Evolutionary conservation across 2,797 vertebrate species (phyloP).

Genomic region (Sarcophilus harrisii): DNA sequence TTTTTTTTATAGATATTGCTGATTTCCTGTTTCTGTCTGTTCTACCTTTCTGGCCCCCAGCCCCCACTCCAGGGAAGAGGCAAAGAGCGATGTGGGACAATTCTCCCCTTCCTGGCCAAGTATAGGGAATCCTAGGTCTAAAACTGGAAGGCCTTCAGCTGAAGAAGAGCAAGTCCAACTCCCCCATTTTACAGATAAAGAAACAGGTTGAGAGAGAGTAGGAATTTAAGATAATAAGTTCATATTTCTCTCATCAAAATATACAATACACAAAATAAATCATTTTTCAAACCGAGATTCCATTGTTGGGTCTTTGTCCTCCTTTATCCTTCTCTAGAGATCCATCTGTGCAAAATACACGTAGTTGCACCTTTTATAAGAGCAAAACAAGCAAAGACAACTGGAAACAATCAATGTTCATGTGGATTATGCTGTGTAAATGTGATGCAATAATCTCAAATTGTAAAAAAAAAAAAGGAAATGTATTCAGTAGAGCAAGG

Average conservation of each 20-base stretch:
- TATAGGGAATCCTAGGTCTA: neutral
- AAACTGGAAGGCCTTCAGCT: neutral
- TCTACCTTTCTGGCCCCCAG: neutral
- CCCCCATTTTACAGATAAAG: neutral
- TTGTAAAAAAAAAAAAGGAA: neutral
- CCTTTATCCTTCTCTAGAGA: neutral
- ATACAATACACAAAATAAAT: too few species aligned
- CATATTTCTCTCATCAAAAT: too few species aligned
- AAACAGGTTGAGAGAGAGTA: neutral
- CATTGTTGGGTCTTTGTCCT: neutral
- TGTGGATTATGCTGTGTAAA: neutral
- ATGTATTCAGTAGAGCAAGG: too few species aligned
- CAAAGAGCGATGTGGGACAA: neutral
- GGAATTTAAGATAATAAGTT: too few species aligned
- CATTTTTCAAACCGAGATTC: neutral
- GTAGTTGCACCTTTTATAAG: neutral
- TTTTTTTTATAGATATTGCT: neutral
- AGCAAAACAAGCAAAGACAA: neutral
- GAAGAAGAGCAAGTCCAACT: neutral
- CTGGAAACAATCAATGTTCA: neutral
- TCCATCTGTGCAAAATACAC: neutral
- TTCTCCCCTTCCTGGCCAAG: neutral
- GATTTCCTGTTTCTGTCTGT: neutral
- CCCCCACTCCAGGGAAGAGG: accelerated
- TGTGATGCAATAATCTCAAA: neutral